Conservation (phyloP, 2,888 invertebrate species). For the Drosophila mercatorum region DNA sequence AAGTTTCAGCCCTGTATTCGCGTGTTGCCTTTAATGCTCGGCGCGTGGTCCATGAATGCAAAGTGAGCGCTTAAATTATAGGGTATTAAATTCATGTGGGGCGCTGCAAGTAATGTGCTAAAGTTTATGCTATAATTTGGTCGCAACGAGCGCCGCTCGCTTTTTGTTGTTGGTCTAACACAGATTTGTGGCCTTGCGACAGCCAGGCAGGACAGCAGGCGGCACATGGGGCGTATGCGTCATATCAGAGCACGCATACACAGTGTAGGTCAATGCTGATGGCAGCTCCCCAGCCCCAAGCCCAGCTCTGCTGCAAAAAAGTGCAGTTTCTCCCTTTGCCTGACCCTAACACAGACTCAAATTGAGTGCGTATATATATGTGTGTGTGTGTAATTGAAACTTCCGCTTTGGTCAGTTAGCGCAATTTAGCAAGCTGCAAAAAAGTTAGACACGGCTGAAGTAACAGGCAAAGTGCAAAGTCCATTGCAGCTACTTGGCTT, state of each 20-base stretch:
- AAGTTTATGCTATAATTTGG: conserved; percentile 75
- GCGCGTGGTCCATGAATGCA: conserved; percentile 45
- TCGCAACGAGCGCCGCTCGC: conserved; percentile 33
- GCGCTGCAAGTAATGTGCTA: conserved; percentile 74
- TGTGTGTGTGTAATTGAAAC: conserved; percentile 70
- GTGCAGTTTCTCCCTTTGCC: conserved; percentile 13
- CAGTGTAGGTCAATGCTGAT: conserved; percentile 74
- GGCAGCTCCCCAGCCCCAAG: conserved; percentile 2
- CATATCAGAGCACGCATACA: conserved; percentile 70
- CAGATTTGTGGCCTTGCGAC: conserved; percentile 76
- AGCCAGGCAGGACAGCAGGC: conserved; percentile 8
- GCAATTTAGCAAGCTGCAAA: conserved; percentile 79
- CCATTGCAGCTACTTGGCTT: conserved; percentile 77
- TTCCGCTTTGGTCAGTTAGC: conserved; percentile 80
- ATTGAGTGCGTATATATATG: conserved; percentile 7
- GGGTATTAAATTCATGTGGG: conserved; percentile 55
- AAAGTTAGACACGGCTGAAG: conserved; percentile 77
- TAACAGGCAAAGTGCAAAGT: conserved; percentile 78
- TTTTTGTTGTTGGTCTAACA: conserved; percentile 49
- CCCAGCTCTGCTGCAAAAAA: conserved; percentile 9
- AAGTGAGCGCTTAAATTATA: conserved; percentile 49
- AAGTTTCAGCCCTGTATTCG: conserved; percentile 15
- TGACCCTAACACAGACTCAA: conserved; percentile 36
- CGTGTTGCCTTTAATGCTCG: conserved; percentile 5
- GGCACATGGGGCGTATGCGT: conserved; percentile 69